Percentiles rank a stretch among this genome's conserved stretches.
Evolutionary conservation across 2,113 vertebrate genomes (phyloP).

Genomic region (Cyprinodon variegatus): DNA sequence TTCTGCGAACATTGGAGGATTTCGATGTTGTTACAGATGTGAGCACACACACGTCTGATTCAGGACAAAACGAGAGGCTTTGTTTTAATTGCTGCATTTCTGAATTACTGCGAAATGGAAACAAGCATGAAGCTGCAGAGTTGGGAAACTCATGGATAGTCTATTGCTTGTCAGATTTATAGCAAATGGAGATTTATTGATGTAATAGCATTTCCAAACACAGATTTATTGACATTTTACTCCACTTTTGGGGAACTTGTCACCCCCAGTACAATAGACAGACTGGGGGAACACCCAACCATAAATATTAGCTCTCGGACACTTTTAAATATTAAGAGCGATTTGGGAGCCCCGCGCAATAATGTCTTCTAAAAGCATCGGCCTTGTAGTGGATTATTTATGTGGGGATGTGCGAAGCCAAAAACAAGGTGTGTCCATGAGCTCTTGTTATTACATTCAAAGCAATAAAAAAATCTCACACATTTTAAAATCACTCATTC

Average conservation of each 20-base stretch:
- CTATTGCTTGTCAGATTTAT: slow-evolving; percentile 66
- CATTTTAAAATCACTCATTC: slow-evolving; percentile 75
- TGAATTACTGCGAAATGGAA: slow-evolving; percentile 67
- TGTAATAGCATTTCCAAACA: slow-evolving; percentile 70
- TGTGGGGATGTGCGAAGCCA: slow-evolving; percentile 67
- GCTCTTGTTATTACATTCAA: slow-evolving; percentile 72
- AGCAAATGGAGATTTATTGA: slow-evolving; percentile 63
- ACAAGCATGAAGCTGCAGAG: slow-evolving; percentile 47
- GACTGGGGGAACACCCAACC: slow-evolving; percentile 76
- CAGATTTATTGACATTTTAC: slow-evolving; percentile 72
- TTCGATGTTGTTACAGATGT: slow-evolving; percentile 64
- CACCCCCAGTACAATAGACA: slow-evolving; percentile 70
- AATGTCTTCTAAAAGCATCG: slow-evolving; percentile 73
- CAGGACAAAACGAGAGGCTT: slow-evolving; percentile 45
- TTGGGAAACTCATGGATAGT: slow-evolving; percentile 53
- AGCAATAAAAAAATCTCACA: slow-evolving; percentile 74
- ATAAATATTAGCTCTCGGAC: slow-evolving; percentile 75
- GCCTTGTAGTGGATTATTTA: slow-evolving; percentile 79
- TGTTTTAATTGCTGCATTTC: slow-evolving; percentile 65
- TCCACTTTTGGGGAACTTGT: slow-evolving; percentile 73
- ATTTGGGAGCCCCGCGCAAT: slow-evolving; percentile 70
- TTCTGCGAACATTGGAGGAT: slow-evolving; percentile 39
- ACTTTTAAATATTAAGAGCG: slow-evolving; percentile 73
- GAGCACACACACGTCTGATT: slow-evolving; percentile 51
- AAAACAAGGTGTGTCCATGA: slow-evolving; percentile 80